Evolutionary conservation across 2,113 vertebrate genomes (phyloP).

Genomic region (Nesogale talazaci): DNA sequence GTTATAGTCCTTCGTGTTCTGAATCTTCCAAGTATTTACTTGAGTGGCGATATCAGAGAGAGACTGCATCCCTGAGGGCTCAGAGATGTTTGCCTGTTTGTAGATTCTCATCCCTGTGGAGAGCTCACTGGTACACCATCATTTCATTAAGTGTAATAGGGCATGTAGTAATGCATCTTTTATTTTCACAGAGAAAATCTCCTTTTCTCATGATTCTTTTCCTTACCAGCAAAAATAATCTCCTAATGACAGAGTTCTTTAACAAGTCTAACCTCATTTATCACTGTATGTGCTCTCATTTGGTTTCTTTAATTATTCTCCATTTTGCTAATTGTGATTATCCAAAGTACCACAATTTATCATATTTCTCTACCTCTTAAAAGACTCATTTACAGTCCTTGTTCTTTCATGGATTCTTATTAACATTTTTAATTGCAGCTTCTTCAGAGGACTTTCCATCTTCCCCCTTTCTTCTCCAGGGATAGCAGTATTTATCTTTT

Average conservation of each 20-base stretch:
- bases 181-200: conserved; percentile 39
- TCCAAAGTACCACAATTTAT: conserved; percentile 55
- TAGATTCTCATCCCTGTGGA: not conserved
- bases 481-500: conserved; percentile 25
- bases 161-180: not conserved
- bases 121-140: not conserved
- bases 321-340: conserved; percentile 70
- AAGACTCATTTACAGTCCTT: conserved; percentile 66
- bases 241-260: conserved; percentile 59
- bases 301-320: conserved; percentile 75
- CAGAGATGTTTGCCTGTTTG: conserved; percentile 30
- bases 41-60: not conserved
- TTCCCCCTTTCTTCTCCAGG: conserved; percentile 28
- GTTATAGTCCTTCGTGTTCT: conserved; percentile 13
- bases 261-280: conserved; percentile 57
- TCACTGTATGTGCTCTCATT: conserved; percentile 62
- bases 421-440: conserved; percentile 69
- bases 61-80: not conserved
- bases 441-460: conserved; percentile 6
- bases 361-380: conserved; percentile 71
- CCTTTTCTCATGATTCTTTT: not conserved
- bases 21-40: conserved; percentile 32
- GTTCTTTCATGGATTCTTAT: conserved; percentile 66
- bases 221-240: not conserved
- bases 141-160: conserved; percentile 14